Percentiles rank a stretch among this genome's conserved stretches.
Evolutionary conservation across 2,113 vertebrate species (phyloP).

Genomic region (Siphamia tubifer): DNA sequence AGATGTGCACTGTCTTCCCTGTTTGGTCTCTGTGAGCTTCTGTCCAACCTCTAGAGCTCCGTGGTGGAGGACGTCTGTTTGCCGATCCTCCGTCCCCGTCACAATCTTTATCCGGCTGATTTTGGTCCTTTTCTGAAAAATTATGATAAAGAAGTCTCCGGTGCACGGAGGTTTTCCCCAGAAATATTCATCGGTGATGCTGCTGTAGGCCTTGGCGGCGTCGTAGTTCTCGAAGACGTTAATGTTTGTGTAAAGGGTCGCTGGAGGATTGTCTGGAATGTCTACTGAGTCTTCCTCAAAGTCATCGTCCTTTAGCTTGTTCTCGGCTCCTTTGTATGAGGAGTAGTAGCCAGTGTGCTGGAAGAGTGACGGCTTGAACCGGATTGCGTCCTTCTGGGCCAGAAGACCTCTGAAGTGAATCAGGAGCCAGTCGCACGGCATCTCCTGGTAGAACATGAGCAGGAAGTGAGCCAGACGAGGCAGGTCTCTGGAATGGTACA

Average conservation of each 20-base stretch:
- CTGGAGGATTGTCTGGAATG: constrained; percentile 96
- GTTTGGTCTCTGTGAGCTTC: constrained; percentile 84
- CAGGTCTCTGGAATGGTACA: constrained; percentile 88
- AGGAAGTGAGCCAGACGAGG: constrained; percentile 95
- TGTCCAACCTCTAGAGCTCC: constrained; percentile 94
- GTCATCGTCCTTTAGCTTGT: constrained; percentile 97
- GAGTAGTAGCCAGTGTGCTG: constrained; percentile 99
- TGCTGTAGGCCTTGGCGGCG: constrained; percentile 93
- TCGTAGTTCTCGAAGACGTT: constrained; percentile 97
- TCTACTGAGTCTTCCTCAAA: constrained; percentile 97
- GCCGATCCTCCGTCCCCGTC: constrained; percentile 94
- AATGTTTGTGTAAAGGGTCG: constrained; percentile 92
- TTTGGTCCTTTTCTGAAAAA: constrained; percentile 90
- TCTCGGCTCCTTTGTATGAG: constrained; percentile 95
- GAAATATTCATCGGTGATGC: constrained; percentile 95
- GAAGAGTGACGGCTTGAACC: constrained; percentile 98
- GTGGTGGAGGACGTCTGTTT: constrained; percentile 93
- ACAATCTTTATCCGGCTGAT: constrained; percentile 91
- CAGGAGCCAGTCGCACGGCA: constrained; percentile 98
- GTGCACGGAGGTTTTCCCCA: constrained; percentile 94
- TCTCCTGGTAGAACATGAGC: constrained; percentile 99
- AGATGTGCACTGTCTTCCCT: constrained; percentile 87
- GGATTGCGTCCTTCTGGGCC: constrained; percentile 91
- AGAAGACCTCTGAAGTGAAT: constrained; percentile 93
- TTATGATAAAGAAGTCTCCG: constrained; percentile 90